phyloP scores from a whole-genome alignment of 2,113 vertebrate species.

The Desmodus rotundus region DNA sequence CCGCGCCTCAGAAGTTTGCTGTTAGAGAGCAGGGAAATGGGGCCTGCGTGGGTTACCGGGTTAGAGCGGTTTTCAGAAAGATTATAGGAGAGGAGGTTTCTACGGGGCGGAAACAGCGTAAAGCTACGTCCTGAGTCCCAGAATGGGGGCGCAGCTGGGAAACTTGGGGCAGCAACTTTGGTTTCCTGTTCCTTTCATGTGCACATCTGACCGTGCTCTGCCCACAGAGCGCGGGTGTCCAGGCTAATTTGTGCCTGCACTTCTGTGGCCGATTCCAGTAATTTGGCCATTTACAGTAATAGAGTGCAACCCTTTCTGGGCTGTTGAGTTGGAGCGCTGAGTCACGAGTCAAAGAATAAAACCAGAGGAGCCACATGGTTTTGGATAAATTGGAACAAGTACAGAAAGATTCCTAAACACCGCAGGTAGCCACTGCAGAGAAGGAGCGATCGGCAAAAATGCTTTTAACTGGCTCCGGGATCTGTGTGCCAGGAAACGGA shows the following conservation, averaged over 20 bases:
- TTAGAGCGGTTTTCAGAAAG: background rate
- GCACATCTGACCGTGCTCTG: background rate
- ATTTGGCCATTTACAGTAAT: slow-evolving; percentile 10
- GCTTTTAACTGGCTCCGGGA: background rate
- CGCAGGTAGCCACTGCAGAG: background rate
- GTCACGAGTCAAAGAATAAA: slow-evolving; percentile 32
- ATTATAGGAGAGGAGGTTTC: background rate
- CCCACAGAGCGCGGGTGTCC: background rate
- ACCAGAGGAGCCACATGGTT: background rate
- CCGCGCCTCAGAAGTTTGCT: background rate
- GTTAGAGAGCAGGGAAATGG: background rate
- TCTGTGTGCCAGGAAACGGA: background rate
- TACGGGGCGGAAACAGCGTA: background rate
- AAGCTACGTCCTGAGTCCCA: background rate
- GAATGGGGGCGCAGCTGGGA: background rate
- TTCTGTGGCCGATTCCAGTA: background rate
- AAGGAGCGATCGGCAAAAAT: background rate
- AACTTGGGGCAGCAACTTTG: background rate
- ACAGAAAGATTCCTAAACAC: background rate
- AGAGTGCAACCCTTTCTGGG: slow-evolving; percentile 5
- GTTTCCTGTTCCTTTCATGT: background rate
- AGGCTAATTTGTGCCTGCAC: background rate
- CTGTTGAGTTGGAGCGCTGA: background rate
- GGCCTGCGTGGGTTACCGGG: background rate
- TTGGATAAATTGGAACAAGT: slow-evolving; percentile 14